Evolutionary conservation across 2,888 invertebrate species (phyloP).

Genomic region (Neoscelio sp.): DNA sequence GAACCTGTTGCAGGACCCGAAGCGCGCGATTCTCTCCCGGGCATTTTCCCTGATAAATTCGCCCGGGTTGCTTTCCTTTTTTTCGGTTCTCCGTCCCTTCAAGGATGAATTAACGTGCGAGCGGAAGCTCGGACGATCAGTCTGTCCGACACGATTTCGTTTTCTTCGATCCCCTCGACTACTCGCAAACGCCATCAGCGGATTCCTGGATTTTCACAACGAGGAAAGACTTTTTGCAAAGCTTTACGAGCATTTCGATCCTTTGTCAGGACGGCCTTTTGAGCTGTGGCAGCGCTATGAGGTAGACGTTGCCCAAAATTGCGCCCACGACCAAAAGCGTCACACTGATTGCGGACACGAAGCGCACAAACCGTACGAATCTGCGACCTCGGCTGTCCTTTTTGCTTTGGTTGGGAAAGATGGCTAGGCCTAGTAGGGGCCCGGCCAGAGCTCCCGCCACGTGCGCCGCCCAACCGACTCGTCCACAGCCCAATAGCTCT

Average conservation of each 20-base stretch:
- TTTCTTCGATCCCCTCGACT: constrained; percentile 51
- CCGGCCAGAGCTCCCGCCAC: constrained; percentile 88
- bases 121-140: constrained; percentile 30
- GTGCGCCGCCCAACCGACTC: constrained; percentile 89
- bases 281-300: constrained; percentile 80
- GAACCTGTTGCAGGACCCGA: constrained; percentile 51
- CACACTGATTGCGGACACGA: constrained; percentile 79
- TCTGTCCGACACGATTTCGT: constrained; percentile 8
- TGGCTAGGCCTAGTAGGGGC: constrained; percentile 86
- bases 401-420: constrained; percentile 83
- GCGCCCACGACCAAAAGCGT: constrained; percentile 79
- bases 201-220: constrained; percentile 80
- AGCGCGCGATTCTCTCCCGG: constrained; percentile 30
- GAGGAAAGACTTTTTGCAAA: constrained; percentile 80
- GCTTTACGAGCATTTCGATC: constrained; percentile 79
- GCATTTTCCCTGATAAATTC: constrained; percentile 41
- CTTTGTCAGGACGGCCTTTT: constrained; percentile 81
- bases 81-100: constrained; percentile 2
- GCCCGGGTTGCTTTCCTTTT: constrained; percentile 15
- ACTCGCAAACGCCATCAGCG: constrained; percentile 80
- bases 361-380: constrained; percentile 81
- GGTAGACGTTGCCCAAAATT: constrained; percentile 80
- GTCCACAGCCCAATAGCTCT: constrained; percentile 79
- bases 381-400: constrained; percentile 80
- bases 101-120: constrained; percentile 48